Base-by-base conservation (phyloP, 1,140 invertebrate species). In the Aphaenogaster floridana region DNA sequence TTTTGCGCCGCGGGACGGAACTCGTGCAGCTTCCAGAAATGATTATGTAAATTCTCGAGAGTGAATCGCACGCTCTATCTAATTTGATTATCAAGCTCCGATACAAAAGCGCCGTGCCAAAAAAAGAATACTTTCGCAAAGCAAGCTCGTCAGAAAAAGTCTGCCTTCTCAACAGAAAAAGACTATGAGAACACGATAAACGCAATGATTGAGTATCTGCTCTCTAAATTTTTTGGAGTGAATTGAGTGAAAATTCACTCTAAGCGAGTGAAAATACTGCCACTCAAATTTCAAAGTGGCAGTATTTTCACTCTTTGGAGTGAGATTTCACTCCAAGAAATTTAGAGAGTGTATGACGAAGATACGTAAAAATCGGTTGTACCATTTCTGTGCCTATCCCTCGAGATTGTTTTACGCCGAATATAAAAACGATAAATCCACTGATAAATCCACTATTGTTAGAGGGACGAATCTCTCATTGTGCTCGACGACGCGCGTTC, bases 21-120 rank as follows among this genome's bases (percentile, higher is more conserved):
- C 69, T 74, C 28, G 69, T 11, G 39, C 54, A 74, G 80, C 54
- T 83, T 74, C 68, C 54, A 61, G 28, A 36, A 84, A 84, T 84
- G 80, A 84, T 84, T 84, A 76, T 84, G 69, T 84, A 74, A 76
- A 84, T 84, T 84, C 28, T 8, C 80, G 54, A 63, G 54, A 72
- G 54, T 59, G 54, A 76, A 84, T 84, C 74, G 54, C 34, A 83
- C 54, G 69, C 45, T 84, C 52, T 76, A 84, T 28, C 28, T 28
- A 28, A 28, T 63, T 84, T 61, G 39, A 84, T 84, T 61, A 39
- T 68, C n/a, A 68, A 68, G 64, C n/a, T 8, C 17, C 42, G 54
- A 61, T 61, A 74, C 34, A 74, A 42, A 42, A 59, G 28, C n/a
- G n/a, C 4, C 7, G 28, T 28, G 21, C 3, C 17, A n/a, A 68